These are phyloP conservation scores for Paratrypauchen microcephalus DNA, from an alignment of 2,797 vertebrate genomes.

Conservation along the genomic window DNA sequence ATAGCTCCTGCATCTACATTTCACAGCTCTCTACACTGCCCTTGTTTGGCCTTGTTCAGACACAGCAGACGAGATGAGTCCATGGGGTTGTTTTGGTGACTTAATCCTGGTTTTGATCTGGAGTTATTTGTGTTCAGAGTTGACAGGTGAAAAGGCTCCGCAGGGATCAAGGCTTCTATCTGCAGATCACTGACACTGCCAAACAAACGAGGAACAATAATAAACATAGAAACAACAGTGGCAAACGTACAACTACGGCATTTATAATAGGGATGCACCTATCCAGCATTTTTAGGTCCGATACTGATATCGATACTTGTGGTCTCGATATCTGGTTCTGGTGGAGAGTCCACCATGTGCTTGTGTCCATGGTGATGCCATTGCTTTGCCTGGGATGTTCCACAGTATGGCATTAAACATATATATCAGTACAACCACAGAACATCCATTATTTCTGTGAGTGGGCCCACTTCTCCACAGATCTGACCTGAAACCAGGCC, in stretches of 20 bases:
- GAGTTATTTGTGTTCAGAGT: slow-evolving; percentile 3
- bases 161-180: slow-evolving; percentile 11
- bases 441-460: no score
- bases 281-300: no score
- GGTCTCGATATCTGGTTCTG: no score
- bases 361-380: no score
- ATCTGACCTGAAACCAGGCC: no score
- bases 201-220: background rate
- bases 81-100: background rate
- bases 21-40: background rate
- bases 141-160: slow-evolving; percentile 5
- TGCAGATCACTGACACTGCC: slow-evolving; percentile 6
- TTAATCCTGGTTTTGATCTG: background rate
- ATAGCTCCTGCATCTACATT: background rate
- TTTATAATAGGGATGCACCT: background rate
- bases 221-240: background rate
- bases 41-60: background rate
- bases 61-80: background rate
- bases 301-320: no score
- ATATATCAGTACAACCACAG: no score
- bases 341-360: no score
- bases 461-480: no score
- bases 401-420: no score
- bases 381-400: no score
- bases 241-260: background rate